Conservation (phyloP, 2,797 vertebrate genomes). For the Pangasius krempfi region DNA sequence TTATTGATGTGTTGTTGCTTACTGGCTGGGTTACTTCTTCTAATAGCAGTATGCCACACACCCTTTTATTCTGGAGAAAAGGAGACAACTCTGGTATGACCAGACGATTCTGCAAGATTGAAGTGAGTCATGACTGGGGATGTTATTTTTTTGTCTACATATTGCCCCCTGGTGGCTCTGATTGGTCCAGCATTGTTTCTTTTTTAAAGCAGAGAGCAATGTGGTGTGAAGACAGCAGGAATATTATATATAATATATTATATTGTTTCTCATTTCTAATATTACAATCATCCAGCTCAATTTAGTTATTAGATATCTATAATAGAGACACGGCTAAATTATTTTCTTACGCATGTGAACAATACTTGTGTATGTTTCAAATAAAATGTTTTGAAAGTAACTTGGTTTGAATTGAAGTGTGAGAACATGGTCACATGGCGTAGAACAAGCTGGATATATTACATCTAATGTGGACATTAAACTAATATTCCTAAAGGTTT, state of each 20-base stretch:
- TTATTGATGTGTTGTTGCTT: neutral
- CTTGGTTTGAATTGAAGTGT: neutral
- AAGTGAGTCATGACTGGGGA: neutral
- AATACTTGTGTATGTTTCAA: slow-evolving; percentile 64
- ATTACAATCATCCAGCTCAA: slow-evolving; percentile 30
- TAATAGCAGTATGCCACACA: neutral
- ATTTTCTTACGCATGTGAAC: slow-evolving; percentile 64
- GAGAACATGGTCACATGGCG: neutral
- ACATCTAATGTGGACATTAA: too few species aligned
- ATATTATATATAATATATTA: slow-evolving; percentile 18
- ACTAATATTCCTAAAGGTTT: neutral
- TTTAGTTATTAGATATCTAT: slow-evolving; percentile 46
- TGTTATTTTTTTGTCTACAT: neutral
- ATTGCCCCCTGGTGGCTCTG: slow-evolving; percentile 22
- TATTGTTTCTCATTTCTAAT: slow-evolving; percentile 39
- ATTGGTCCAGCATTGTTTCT: slow-evolving; percentile 15
- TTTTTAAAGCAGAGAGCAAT: neutral
- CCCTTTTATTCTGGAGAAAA: neutral
- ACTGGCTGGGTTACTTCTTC: neutral
- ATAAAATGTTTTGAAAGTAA: slow-evolving; percentile 63
- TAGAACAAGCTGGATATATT: neutral
- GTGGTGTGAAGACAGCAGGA: slow-evolving; percentile 5
- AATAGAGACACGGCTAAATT: slow-evolving; percentile 54
- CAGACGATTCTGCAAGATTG: neutral
- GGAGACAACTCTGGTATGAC: neutral